phyloP scores from a whole-genome alignment of 2,113 vertebrate species.

The Pterocles burchelli region DNA sequence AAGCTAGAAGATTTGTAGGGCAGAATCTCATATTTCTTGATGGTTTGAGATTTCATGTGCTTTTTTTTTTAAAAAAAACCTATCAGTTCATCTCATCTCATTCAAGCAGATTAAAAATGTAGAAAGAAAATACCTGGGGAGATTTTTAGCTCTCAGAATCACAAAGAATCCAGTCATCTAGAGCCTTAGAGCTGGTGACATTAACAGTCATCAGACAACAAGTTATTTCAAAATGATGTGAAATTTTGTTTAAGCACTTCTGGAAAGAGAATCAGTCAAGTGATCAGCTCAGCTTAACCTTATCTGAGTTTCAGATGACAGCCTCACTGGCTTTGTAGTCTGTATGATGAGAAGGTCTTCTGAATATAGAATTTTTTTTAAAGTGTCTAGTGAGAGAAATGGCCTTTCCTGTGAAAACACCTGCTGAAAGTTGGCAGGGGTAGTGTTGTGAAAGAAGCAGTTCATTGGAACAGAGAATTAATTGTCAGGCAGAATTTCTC shows the following conservation, averaged over 20 bases:
- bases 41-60: background rate
- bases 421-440: conserved; percentile 56
- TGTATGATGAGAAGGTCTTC: conserved; percentile 62
- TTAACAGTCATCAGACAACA: conserved; percentile 69
- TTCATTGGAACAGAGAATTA: conserved; percentile 71
- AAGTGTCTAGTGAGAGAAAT: conserved; percentile 57
- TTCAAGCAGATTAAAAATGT: conserved; percentile 54
- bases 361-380: conserved; percentile 67
- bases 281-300: conserved; percentile 73
- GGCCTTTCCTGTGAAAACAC: conserved; percentile 50
- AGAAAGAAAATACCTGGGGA: conserved; percentile 66
- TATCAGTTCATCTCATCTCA: conserved; percentile 43
- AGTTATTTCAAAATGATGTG: conserved; percentile 74
- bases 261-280: conserved; percentile 71
- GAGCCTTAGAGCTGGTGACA: conserved; percentile 66
- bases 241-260: conserved; percentile 74
- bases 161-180: conserved; percentile 73
- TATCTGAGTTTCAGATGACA: conserved; percentile 80
- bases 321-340: conserved; percentile 75
- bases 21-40: conserved; percentile 15
- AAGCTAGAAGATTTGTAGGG: background rate
- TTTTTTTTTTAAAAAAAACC: background rate
- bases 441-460: conserved; percentile 74
- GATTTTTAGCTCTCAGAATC: conserved; percentile 39
- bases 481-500: conserved; percentile 63